Evolutionary conservation across 2,888 invertebrate species (phyloP).

Genomic region (Stenchaetothrips biformis): DNA sequence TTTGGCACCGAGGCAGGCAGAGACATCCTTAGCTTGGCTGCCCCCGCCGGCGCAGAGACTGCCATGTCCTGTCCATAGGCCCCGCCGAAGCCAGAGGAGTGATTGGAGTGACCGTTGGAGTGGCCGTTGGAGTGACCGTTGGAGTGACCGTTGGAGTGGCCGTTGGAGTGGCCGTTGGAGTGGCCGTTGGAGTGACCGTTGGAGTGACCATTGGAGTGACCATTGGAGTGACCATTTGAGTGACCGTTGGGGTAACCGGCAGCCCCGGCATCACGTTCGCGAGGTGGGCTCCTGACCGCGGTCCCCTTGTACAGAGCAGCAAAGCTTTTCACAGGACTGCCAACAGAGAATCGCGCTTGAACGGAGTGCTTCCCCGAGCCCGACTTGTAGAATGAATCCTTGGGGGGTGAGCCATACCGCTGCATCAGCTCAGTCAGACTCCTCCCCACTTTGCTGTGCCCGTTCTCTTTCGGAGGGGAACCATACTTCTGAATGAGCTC

Average conservation of each 20-base stretch:
- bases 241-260: no score
- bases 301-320: neutral
- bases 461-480: neutral
- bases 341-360: neutral
- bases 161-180: no score
- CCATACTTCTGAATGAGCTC: conserved; percentile 6
- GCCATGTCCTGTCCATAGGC: neutral
- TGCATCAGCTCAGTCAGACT: conserved; percentile 9
- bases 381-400: neutral
- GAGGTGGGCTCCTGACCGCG: conserved; percentile 1
- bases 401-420: neutral
- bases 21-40: neutral
- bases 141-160: neutral
- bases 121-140: neutral
- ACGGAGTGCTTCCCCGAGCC: neutral
- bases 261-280: neutral
- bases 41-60: no score
- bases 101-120: no score
- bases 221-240: no score
- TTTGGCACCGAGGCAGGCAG: neutral
- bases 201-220: no score
- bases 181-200: no score
- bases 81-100: neutral
- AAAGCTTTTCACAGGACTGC: neutral
- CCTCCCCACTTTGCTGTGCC: neutral